Evolutionary conservation across 2,113 vertebrate species (phyloP), one percentile per base, ranked within the genome.

Genomic region (Leucopternis melanops): DNA sequence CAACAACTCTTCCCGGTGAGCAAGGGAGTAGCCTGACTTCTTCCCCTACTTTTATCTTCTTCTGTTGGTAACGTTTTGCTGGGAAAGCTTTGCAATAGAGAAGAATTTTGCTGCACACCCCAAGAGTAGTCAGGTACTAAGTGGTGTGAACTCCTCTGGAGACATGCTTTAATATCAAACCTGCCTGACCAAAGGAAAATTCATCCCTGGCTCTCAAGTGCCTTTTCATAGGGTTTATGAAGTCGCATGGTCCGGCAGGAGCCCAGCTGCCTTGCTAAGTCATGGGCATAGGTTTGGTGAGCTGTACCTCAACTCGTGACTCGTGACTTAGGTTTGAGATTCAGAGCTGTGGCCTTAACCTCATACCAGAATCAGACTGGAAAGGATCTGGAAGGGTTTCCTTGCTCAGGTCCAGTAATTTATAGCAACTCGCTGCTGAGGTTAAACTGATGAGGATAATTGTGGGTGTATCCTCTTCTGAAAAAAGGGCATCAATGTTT

Each of bases 401-500:
- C 16, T 38, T 11, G 8, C 63, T 81, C 70, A 70, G 50, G 36
- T 83, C 67, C 79, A 86, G 25, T 73, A 59, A 88, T 92, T 95
- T 94, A 52, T 21, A 34, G 7, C 44, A 74, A 59, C 50, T 93
- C 1, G 0, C 36, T 40, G 19, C 8, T 5, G 62, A 92, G 44
- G n/a, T 93, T 82, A 82, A 88, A 77, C 26, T 6, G 12, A 42
- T 0, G 2, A 88, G 55, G 54, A 73, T 88, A 73, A 78, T 38
- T 86, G 65, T 74, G 95, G 85, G 72, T 52, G 72, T 88, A 40
- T 67, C 38, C 82, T 88, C 59, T 65, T 83, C 88, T 92, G 90
- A 81, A 81, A 94, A 65, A 72, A 86, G 83, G 29, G 45, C 50
- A 86, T 86, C 79, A 81, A 0, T 44, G 38, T 94, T 92, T 93